phyloP scores from a whole-genome alignment of 2,113 vertebrate genomes.

The Melanocharis versteri region DNA sequence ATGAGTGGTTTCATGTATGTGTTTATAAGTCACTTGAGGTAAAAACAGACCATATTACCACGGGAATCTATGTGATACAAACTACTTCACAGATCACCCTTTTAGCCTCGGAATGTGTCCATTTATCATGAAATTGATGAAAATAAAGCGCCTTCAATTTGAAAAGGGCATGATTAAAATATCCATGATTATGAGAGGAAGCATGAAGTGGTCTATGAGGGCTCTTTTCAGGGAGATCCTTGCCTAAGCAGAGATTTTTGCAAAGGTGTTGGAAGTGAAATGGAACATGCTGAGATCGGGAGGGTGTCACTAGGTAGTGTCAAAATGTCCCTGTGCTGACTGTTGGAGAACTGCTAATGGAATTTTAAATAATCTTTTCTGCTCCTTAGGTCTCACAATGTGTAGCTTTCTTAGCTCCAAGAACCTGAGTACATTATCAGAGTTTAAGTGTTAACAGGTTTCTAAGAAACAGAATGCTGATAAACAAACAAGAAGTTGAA shows the following conservation, averaged over 20 bases:
- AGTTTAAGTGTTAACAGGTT: neutral
- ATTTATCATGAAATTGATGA: neutral
- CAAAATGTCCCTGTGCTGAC: neutral
- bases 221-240: slow-evolving; percentile 36
- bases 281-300: slow-evolving; percentile 1
- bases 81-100: neutral
- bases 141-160: neutral
- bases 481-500: slow-evolving; percentile 1
- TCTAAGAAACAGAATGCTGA: neutral
- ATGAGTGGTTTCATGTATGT: neutral
- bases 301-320: neutral
- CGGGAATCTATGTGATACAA: neutral
- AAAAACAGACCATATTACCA: neutral
- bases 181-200: slow-evolving; percentile 54
- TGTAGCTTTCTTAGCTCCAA: neutral
- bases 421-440: neutral
- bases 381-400: neutral
- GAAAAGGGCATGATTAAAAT: slow-evolving; percentile 41
- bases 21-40: slow-evolving; percentile 17
- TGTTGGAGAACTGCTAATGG: slow-evolving; percentile 16
- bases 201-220: slow-evolving; percentile 42
- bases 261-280: slow-evolving; percentile 30
- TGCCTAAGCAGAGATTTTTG: slow-evolving; percentile 45
- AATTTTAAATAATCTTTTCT: slow-evolving; percentile 25
- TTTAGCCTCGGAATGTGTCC: neutral